These are phyloP conservation scores for Channallabes apus DNA, from an alignment of 2,797 vertebrate species.

Conservation along the genomic window DNA sequence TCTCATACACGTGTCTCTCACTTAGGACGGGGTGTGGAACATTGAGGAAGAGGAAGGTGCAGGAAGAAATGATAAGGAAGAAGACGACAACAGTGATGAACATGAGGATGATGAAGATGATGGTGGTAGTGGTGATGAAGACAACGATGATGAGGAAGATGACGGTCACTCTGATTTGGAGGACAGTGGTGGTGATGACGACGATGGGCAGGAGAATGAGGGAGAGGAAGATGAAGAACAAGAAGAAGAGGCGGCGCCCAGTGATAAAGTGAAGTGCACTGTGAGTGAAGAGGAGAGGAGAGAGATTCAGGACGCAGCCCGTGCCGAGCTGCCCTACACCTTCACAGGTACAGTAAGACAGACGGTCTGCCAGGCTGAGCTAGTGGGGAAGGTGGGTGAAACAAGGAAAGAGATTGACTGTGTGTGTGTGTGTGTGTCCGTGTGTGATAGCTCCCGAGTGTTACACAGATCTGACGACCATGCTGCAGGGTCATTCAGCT, in stretches of 20 bases:
- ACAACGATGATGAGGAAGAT: neutral
- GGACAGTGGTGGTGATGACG: constrained; percentile 43
- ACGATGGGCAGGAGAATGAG: constrained; percentile 61
- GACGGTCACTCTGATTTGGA: constrained; percentile 26
- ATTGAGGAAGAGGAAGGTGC: constrained; percentile 56
- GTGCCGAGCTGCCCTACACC: constrained; percentile 86
- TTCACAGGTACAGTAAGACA: constrained; percentile 77
- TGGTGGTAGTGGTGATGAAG: constrained; percentile 57
- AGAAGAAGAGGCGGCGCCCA: constrained; percentile 12
- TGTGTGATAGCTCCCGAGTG: constrained; percentile 80
- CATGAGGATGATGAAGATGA: constrained; percentile 46
- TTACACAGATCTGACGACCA: constrained; percentile 72
- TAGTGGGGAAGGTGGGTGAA: neutral
- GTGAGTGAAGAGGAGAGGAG: constrained; percentile 62
- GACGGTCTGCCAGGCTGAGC: neutral
- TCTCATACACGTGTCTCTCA: neutral
- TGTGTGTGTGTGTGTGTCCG: constrained; percentile 39
- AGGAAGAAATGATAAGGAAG: constrained; percentile 34
- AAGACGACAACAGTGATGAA: constrained; percentile 28
- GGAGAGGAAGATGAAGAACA: constrained; percentile 36
- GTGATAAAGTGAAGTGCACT: constrained; percentile 15
- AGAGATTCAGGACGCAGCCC: constrained; percentile 67
- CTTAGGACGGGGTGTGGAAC: constrained; percentile 86
- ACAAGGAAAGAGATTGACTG: constrained; percentile 2
- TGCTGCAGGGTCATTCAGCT: constrained; percentile 75